Percentiles rank a stretch among this genome's conserved stretches.
Conservation (phyloP, 2,888 invertebrate species). For the Slavum lentiscoides region DNA sequence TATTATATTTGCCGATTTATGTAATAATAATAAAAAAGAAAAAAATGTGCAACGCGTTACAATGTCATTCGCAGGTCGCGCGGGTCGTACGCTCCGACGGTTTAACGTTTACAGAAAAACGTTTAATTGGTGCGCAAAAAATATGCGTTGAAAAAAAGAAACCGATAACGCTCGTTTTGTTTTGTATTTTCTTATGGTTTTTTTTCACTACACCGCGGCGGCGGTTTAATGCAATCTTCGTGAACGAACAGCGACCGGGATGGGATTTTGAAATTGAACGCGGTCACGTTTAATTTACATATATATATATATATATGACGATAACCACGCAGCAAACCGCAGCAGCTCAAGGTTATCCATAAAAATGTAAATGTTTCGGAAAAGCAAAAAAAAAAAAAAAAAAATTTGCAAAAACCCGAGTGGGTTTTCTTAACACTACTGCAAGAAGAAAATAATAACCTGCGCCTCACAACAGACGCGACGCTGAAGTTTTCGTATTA, state of each 20-base stretch:
- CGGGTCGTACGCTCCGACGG: slow-evolving; percentile 10
- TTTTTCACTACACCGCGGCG: no score
- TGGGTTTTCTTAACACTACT: not conserved
- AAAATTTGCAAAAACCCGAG: not conserved
- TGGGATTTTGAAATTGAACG: slow-evolving; percentile 31
- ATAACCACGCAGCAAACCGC: not conserved
- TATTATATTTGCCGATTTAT: no score
- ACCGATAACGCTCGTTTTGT: not conserved
- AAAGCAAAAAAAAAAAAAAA: not conserved
- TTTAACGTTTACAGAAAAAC: slow-evolving; percentile 10
- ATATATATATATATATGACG: not conserved
- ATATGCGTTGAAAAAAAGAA: not conserved
- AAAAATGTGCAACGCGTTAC: not conserved
- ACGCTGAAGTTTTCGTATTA: slow-evolving; percentile 38
- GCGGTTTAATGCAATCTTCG: slow-evolving; percentile 8
- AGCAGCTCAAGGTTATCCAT: not conserved
- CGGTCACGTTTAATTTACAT: not conserved
- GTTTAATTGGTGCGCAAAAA: slow-evolving; percentile 25
- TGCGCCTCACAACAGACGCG: not conserved
- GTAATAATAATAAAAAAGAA: not conserved
- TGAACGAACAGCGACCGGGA: not conserved
- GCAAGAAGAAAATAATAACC: not conserved
- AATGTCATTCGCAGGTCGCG: not conserved
- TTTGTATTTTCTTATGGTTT: no score
- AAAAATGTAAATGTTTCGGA: slow-evolving; percentile 20